Evolutionary conservation across 2,797 vertebrate genomes (phyloP).

Genomic region (Limosa lapponica): DNA sequence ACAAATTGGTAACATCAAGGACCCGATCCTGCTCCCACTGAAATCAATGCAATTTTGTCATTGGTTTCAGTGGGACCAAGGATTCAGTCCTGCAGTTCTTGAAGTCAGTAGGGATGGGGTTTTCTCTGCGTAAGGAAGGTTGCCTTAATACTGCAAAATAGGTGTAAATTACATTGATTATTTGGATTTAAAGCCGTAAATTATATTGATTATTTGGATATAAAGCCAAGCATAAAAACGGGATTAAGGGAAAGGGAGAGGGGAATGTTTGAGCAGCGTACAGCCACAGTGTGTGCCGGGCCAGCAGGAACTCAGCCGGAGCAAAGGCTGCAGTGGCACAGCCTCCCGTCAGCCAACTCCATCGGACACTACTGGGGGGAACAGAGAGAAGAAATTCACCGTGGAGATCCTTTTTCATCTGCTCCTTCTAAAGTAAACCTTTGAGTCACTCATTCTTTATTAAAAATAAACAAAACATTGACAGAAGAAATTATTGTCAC

Average conservation of each 20-base stretch:
- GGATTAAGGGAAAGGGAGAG: background rate
- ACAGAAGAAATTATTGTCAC: conserved; percentile 50
- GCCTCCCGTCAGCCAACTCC: background rate
- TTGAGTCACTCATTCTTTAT: conserved; percentile 39
- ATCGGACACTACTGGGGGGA: background rate
- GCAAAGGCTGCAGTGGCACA: background rate
- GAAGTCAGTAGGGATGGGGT: background rate
- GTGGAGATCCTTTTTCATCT: background rate
- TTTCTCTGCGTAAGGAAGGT: background rate
- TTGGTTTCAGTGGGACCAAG: conserved; percentile 13
- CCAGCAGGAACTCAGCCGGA: background rate
- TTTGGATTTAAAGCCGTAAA: background rate
- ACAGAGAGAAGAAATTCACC: background rate
- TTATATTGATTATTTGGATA: background rate
- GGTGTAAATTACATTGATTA: conserved; percentile 2
- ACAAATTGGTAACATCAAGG: background rate
- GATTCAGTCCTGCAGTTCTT: background rate
- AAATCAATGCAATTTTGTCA: conserved; percentile 27
- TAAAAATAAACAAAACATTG: conserved; percentile 57
- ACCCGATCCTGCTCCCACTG: conserved; percentile 1
- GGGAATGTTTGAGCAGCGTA: background rate
- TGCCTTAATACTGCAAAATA: background rate
- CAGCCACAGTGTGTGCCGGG: rapidly evolving
- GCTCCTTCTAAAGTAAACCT: conserved; percentile 14
- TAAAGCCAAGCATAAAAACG: background rate